Conservation (phyloP, 2,797 vertebrate species). For the Morelia viridis region DNA sequence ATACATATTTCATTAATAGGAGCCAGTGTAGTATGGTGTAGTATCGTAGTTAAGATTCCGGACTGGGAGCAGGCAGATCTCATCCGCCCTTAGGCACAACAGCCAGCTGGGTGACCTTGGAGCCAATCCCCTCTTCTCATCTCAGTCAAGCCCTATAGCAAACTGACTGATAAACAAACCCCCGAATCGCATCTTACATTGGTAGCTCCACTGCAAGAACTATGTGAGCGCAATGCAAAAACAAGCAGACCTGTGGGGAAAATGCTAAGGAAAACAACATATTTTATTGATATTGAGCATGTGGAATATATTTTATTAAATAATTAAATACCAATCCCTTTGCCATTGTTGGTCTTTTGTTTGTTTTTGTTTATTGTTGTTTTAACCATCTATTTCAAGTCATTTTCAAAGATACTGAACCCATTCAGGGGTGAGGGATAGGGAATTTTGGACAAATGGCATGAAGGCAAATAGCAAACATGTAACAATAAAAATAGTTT, state of each 20-base stretch:
- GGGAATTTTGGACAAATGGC: neutral
- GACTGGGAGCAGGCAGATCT: neutral
- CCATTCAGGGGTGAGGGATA: neutral
- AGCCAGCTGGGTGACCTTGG: neutral
- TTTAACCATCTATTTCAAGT: neutral
- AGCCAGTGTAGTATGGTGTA: neutral
- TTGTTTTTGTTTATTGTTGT: neutral
- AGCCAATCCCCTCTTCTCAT: neutral
- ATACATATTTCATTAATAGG: neutral
- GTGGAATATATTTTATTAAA: neutral
- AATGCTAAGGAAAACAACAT: neutral
- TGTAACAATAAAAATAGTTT: neutral
- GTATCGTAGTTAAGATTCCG: neutral
- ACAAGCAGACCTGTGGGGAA: neutral
- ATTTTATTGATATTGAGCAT: neutral
- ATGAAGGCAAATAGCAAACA: neutral
- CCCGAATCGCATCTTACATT: neutral
- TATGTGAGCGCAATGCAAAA: neutral
- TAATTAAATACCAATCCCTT: neutral
- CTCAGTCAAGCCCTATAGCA: neutral
- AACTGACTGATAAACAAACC: neutral
- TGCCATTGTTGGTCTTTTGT: neutral
- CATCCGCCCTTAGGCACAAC: neutral
- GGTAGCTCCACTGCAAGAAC: neutral
- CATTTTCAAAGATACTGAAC: neutral